phyloP scores from a whole-genome alignment of 1,140 invertebrate species.

The Plutomurus gul region DNA sequence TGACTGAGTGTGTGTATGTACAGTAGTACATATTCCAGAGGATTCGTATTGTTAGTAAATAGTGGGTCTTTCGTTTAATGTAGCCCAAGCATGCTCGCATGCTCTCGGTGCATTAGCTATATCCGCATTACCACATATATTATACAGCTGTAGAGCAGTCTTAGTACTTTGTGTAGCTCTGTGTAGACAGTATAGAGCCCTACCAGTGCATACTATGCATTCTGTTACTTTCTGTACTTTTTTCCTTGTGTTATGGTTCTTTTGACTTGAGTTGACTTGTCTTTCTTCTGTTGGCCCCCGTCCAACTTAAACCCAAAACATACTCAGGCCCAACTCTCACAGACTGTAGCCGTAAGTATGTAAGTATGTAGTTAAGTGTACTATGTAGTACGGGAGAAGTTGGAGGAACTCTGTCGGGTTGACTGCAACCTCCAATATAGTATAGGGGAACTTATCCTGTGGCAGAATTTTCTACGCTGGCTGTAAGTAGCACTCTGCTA shows the following conservation, averaged over 20 bases:
- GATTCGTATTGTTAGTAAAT: not conserved
- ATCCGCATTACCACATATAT: not conserved
- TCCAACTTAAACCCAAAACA: slow-evolving; percentile 27
- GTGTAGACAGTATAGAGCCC: not conserved
- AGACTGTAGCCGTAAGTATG: not conserved
- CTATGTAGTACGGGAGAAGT: no score
- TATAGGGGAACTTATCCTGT: no score
- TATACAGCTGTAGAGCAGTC: not conserved
- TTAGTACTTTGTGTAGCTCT: not conserved
- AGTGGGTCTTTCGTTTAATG: not conserved
- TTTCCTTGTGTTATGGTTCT: slow-evolving; percentile 26
- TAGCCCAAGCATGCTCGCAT: not conserved
- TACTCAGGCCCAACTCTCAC: not conserved
- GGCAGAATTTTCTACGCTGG: no score
- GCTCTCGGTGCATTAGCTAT: not conserved
- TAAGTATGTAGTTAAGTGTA: not conserved
- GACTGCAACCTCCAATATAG: no score
- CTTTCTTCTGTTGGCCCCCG: slow-evolving; percentile 12
- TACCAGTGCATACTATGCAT: not conserved
- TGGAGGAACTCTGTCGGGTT: not conserved
- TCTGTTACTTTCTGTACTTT: not conserved
- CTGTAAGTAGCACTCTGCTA: no score
- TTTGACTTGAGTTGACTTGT: slow-evolving; percentile 29
- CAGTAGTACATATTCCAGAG: not conserved
- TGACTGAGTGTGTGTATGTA: not conserved